Percentiles rank a stretch among this genome's conserved stretches.
Evolutionary conservation across 2,113 vertebrate genomes (phyloP).

Genomic region (Lathamus discolor): DNA sequence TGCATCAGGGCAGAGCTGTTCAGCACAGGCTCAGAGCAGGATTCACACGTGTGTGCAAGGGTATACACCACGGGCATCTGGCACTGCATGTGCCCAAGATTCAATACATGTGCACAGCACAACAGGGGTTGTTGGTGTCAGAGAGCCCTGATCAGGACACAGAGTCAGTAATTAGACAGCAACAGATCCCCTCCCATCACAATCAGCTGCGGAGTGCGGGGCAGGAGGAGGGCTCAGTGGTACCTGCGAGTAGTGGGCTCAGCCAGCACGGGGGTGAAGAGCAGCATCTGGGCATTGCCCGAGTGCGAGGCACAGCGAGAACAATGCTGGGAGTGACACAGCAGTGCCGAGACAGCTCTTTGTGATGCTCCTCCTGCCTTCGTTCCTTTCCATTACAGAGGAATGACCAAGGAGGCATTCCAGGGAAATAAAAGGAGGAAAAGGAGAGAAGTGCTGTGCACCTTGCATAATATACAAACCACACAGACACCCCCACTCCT

Average conservation of each 20-base stretch:
- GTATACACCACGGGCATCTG: accelerated
- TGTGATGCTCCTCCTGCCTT: background rate
- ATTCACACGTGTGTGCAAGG: accelerated
- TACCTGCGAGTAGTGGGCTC: background rate
- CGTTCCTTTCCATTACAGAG: accelerated
- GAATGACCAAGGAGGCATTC: background rate
- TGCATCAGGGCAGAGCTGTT: background rate
- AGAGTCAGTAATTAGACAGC: background rate
- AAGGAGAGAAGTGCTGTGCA: background rate
- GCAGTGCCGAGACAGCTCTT: background rate
- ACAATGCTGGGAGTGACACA: background rate
- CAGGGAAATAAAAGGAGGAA: background rate
- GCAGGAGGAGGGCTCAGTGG: background rate
- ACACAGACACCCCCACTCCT: background rate
- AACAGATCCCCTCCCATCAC: accelerated
- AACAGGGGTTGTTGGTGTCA: accelerated
- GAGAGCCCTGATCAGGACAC: no score
- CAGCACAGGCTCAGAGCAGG: background rate
- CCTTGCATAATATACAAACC: background rate
- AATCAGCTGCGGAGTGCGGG: background rate
- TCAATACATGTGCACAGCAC: accelerated
- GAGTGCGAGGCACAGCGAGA: accelerated
- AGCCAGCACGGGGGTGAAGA: background rate
- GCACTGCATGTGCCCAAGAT: background rate
- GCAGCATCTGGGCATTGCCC: background rate